Evolutionary conservation across 2,113 vertebrate species (phyloP).

Genomic region (Varanus komodoensis): DNA sequence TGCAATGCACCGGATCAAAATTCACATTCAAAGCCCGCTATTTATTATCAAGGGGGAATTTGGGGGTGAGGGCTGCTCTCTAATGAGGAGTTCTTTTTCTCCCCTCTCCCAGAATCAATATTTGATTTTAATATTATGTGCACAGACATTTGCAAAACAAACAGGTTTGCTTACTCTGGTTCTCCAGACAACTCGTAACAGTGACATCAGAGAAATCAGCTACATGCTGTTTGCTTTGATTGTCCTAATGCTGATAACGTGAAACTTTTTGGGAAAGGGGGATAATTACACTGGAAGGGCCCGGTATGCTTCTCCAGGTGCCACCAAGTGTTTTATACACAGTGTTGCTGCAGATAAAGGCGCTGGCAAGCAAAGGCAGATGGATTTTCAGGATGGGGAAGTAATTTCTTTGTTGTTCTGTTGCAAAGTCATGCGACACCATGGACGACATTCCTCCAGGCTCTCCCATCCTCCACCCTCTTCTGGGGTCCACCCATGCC

Average conservation of each 20-base stretch:
- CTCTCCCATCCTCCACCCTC: too few relatives aligned
- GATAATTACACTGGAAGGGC: not conserved
- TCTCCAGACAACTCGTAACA: constrained; percentile 18
- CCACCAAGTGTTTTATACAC: not conserved
- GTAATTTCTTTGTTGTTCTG: too few relatives aligned
- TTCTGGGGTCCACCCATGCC: too few relatives aligned
- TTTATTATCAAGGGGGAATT: constrained; percentile 27
- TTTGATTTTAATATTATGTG: constrained; percentile 57
- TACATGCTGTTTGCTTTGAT: not conserved
- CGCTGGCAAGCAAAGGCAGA: not conserved
- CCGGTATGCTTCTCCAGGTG: not conserved
- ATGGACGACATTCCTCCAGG: too few relatives aligned
- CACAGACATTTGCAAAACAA: constrained; percentile 47
- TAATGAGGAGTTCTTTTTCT: not conserved
- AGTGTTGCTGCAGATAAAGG: not conserved
- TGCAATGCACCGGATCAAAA: not conserved
- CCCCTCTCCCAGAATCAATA: constrained; percentile 53
- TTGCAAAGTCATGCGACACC: too few relatives aligned
- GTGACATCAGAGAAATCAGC: not conserved
- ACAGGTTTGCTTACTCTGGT: constrained; percentile 33
- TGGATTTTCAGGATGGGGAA: not conserved
- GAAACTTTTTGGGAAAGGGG: not conserved
- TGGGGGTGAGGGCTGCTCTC: not conserved
- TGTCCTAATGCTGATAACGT: not conserved
- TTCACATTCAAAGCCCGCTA: constrained; percentile 14